Conservation (phyloP, 2,888 invertebrate species). For the Cenopis cana region DNA sequence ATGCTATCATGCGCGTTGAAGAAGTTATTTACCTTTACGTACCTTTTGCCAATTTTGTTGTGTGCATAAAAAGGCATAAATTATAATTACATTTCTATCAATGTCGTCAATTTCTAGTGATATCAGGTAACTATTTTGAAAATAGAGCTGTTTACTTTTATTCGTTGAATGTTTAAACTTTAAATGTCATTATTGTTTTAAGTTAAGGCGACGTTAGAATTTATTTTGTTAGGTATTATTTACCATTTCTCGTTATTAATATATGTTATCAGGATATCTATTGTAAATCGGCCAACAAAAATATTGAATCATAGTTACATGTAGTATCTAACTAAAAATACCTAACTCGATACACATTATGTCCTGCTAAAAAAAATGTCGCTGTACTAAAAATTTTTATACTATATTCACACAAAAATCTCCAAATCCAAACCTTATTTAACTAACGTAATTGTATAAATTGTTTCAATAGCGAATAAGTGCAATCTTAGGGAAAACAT, state of each 20-base stretch:
- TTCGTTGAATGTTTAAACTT: background rate
- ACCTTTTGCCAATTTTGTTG: background rate
- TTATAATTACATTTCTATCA: too few species aligned
- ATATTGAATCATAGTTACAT: background rate
- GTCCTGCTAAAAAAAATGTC: too few species aligned
- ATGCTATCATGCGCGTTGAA: background rate
- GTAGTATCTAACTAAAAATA: too few species aligned
- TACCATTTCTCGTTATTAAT: background rate
- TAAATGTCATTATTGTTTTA: background rate
- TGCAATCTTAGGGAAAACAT: conserved; percentile 43
- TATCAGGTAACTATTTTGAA: background rate
- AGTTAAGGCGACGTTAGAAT: background rate
- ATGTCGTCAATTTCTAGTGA: too few species aligned
- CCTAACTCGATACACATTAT: too few species aligned
- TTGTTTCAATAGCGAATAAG: conserved; percentile 43
- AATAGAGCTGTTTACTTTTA: background rate
- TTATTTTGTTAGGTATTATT: conserved; percentile 1
- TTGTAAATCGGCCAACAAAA: background rate
- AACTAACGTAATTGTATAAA: background rate
- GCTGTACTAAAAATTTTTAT: too few species aligned
- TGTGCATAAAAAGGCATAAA: background rate
- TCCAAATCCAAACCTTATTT: background rate
- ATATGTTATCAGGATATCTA: background rate
- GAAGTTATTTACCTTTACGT: too few species aligned
- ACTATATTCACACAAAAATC: background rate